Conservation (phyloP, 2,113 vertebrate genomes). For the Saimiri boliviensis region DNA sequence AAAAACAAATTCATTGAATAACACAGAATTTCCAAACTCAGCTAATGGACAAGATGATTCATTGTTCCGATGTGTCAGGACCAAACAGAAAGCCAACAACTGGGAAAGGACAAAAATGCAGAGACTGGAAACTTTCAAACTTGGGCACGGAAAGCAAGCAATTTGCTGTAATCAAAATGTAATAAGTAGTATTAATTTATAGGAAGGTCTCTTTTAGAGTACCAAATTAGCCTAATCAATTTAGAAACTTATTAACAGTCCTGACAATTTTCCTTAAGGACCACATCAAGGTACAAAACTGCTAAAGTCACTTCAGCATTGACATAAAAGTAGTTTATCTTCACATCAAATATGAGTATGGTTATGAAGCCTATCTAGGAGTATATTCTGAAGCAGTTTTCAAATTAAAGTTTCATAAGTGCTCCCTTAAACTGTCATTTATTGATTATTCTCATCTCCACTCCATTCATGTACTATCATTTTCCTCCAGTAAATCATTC, state of each 20-base stretch:
- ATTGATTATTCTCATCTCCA: neutral
- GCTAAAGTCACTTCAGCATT: conserved; percentile 37
- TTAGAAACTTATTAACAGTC: conserved; percentile 63
- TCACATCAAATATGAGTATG: neutral
- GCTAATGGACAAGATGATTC: conserved; percentile 81
- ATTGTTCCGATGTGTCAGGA: conserved; percentile 72
- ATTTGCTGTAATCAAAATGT: conserved; percentile 52
- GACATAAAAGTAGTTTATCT: conserved; percentile 60
- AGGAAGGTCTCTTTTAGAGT: conserved; percentile 70
- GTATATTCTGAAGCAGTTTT: conserved; percentile 28
- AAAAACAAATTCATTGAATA: conserved; percentile 76
- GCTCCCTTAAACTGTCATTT: neutral
- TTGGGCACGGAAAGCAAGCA: conserved; percentile 47
- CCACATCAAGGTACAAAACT: conserved; percentile 36
- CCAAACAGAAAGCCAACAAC: conserved; percentile 75
- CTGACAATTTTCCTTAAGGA: conserved; percentile 51
- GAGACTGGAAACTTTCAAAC: conserved; percentile 75
- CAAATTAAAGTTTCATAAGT: conserved; percentile 58
- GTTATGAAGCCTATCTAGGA: neutral
- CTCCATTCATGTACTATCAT: neutral
- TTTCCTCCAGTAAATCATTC: neutral
- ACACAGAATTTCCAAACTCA: conserved; percentile 76
- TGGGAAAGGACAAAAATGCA: conserved; percentile 35
- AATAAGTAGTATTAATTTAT: conserved; percentile 67
- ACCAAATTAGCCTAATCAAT: conserved; percentile 70